Evolutionary conservation across 2,888 invertebrate genomes (phyloP).

Genomic region (Tachina fera): DNA sequence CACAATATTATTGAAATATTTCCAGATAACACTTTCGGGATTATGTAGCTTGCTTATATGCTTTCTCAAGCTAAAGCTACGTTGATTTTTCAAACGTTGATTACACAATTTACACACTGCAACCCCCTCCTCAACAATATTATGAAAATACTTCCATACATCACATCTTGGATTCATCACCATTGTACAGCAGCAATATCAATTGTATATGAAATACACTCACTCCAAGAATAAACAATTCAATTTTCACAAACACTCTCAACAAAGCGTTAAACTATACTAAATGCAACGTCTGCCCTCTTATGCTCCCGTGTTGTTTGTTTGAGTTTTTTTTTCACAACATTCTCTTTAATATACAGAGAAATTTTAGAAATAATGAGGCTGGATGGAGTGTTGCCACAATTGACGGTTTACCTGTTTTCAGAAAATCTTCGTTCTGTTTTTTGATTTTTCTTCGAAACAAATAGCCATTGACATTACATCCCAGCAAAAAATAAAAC

Average conservation of each 20-base stretch:
- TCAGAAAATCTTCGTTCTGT: too few relatives aligned
- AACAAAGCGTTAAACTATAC: conserved; percentile 17
- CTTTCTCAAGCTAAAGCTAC: conserved; percentile 38
- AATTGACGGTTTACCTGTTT: too few relatives aligned
- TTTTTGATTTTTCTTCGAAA: too few relatives aligned
- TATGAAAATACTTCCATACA: conserved; percentile 56
- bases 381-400: too few relatives aligned
- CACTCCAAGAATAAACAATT: background rate
- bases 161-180: conserved; percentile 44
- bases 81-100: conserved; percentile 41
- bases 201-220: background rate
- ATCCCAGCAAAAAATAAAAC: too few relatives aligned
- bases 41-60: conserved; percentile 44
- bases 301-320: conserved; percentile 43
- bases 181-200: conserved; percentile 20
- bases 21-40: conserved; percentile 33
- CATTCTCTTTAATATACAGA: too few relatives aligned
- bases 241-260: background rate
- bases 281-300: conserved; percentile 26
- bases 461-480: too few relatives aligned
- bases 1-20: conserved; percentile 32
- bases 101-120: conserved; percentile 58
- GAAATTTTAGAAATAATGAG: too few relatives aligned
- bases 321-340: background rate
- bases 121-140: conserved; percentile 45